A percentile compares a stretch with the other conserved stretches of the same genome.
Conservation (phyloP, 1,140 invertebrate species). For the Panagrolaimus sp. region DNA sequence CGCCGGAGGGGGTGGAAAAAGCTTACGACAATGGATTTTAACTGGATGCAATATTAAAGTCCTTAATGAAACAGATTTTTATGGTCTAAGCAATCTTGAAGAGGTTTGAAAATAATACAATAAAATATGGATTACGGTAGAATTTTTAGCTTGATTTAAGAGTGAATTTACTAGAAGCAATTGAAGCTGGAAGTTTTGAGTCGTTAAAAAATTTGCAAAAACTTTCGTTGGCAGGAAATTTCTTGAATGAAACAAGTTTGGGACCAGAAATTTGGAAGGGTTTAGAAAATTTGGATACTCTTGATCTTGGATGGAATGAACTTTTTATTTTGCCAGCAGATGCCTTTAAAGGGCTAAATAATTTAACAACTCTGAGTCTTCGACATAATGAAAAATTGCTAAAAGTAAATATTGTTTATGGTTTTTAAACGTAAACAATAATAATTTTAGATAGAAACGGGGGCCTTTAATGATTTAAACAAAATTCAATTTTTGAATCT, state of each 20-base stretch:
- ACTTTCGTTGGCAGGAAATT: constrained; percentile 38
- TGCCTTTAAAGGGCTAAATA: constrained; percentile 16
- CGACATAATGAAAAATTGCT: constrained; percentile 15
- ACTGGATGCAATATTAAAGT: constrained; percentile 24
- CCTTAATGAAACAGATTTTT: constrained; percentile 11
- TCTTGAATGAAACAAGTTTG: constrained; percentile 22
- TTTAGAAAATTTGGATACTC: constrained; percentile 17
- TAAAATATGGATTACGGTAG: not conserved
- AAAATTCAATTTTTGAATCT: constrained; percentile 32
- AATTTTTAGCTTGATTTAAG: constrained; percentile 33
- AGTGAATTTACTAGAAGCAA: constrained; percentile 37
- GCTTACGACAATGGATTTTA: constrained; percentile 18
- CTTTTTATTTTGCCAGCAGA: constrained; percentile 9
- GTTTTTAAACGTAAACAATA: not conserved
- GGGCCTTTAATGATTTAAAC: constrained; percentile 25
- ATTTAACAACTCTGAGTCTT: not conserved
- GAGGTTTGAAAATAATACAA: not conserved
- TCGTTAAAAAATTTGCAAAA: constrained; percentile 18
- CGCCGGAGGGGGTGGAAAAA: constrained; percentile 13
- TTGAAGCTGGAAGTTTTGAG: constrained; percentile 28
- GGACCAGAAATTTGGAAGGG: constrained; percentile 16
- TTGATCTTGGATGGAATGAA: constrained; percentile 29
- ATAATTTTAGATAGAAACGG: constrained; percentile 23
- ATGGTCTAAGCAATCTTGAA: not conserved
- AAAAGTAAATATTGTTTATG: not conserved